phyloP scores from a whole-genome alignment of 2,797 vertebrate genomes.

The Gadopsis marmoratus region DNA sequence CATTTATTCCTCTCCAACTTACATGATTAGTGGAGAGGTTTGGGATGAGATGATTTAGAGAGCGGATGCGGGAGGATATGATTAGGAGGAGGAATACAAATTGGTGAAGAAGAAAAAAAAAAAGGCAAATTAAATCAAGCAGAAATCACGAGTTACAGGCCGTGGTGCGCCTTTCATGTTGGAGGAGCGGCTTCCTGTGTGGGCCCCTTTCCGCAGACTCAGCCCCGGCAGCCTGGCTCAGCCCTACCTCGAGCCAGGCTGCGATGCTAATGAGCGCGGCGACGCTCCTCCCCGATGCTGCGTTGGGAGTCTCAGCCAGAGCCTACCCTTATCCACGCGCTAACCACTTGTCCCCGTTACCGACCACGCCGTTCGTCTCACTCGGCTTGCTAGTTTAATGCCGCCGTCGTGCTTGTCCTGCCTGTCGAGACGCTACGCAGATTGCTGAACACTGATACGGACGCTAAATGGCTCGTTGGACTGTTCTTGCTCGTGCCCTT shows the following conservation, averaged over 20 bases:
- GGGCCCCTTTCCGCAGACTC: constrained; percentile 51
- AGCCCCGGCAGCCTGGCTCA: constrained; percentile 49
- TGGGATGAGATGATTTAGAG: constrained; percentile 68
- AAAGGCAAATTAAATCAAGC: neutral
- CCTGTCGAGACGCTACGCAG: constrained; percentile 32
- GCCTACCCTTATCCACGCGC: constrained; percentile 44
- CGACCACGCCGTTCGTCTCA: constrained; percentile 53
- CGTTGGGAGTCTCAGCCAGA: constrained; percentile 60
- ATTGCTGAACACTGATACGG: constrained; percentile 42
- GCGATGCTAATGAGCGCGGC: constrained; percentile 63
- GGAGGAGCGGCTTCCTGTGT: constrained; percentile 67
- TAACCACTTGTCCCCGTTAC: constrained; percentile 45
- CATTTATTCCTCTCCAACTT: constrained; percentile 65
- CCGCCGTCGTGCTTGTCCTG: constrained; percentile 17
- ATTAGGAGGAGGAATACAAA: constrained; percentile 67
- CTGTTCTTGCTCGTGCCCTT: constrained; percentile 13
- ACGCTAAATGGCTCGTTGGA: constrained; percentile 46
- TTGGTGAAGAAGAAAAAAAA: constrained; percentile 27
- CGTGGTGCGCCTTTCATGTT: constrained; percentile 55
- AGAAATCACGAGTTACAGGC: constrained; percentile 41
- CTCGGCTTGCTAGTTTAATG: constrained; percentile 47
- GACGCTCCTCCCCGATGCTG: constrained; percentile 59
- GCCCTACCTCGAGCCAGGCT: constrained; percentile 48
- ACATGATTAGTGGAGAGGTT: constrained; percentile 74
- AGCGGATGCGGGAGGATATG: constrained; percentile 67